Conservation (phyloP, 2,797 vertebrate genomes). For the Acanthurus leucopareius region DNA sequence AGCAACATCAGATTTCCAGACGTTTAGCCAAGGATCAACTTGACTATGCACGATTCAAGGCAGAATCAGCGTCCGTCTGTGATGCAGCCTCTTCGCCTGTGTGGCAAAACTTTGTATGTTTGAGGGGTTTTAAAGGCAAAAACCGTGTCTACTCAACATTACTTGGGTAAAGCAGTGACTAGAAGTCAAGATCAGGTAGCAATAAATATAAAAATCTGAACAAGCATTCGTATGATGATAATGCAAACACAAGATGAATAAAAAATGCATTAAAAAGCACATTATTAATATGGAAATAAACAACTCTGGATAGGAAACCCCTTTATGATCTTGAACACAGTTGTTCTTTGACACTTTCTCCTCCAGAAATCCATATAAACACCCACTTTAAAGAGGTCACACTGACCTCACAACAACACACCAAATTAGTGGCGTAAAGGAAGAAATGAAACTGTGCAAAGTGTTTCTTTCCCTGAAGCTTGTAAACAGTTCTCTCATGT, state of each 20-base stretch:
- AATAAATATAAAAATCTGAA: background rate
- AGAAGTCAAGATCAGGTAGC: background rate
- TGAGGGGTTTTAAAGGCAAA: slow-evolving; percentile 3
- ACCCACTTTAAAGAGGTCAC: background rate
- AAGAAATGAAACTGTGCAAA: slow-evolving; percentile 11
- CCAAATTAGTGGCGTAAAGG: background rate
- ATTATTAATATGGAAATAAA: background rate
- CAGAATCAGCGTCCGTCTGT: background rate
- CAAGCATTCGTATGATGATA: background rate
- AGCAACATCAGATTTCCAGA: slow-evolving; percentile 10
- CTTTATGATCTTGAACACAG: background rate
- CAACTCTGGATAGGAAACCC: background rate
- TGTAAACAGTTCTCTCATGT: background rate
- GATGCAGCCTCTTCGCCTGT: background rate
- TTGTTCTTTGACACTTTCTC: background rate
- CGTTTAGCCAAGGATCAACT: slow-evolving; percentile 14
- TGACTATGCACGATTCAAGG: slow-evolving; percentile 6
- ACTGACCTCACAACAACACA: background rate
- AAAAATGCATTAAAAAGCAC: background rate
- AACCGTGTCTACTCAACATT: background rate
- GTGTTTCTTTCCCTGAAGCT: background rate
- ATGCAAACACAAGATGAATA: background rate
- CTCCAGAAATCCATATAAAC: background rate
- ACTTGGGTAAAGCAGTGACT: background rate
- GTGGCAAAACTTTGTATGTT: slow-evolving; percentile 30